Conservation (phyloP, 2,888 invertebrate species). For the Pasiphila rectangulata region DNA sequence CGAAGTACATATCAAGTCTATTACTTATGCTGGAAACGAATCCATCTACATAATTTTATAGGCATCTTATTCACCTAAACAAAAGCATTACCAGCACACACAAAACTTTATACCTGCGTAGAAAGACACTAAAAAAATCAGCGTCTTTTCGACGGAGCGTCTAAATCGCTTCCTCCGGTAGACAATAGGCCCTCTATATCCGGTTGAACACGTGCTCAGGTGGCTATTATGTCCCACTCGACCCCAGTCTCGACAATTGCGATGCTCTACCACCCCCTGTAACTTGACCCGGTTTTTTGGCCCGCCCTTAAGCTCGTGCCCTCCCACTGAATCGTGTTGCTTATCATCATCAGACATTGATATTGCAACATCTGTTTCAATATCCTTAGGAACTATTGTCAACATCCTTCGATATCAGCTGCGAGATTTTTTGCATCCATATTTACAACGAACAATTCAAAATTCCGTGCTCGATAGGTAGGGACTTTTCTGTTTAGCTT, state of each 20-base stretch:
- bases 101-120: constrained; percentile 40
- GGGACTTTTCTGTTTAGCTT: no score
- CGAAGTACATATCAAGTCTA: background rate
- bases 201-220: constrained; percentile 80
- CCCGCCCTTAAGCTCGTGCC: constrained; percentile 70
- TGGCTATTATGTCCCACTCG: constrained; percentile 69
- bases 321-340: constrained; percentile 63
- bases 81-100: constrained; percentile 38
- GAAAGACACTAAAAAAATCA: constrained; percentile 54
- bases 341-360: constrained; percentile 46
- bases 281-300: constrained; percentile 71
- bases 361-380: constrained; percentile 62
- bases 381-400: constrained; percentile 43
- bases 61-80: constrained; percentile 18
- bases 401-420: constrained; percentile 43
- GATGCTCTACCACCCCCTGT: constrained; percentile 62
- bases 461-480: background rate
- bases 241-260: constrained; percentile 54
- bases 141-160: constrained; percentile 63
- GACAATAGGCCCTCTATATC: constrained; percentile 73
- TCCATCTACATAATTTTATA: constrained; percentile 10
- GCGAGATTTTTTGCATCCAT: constrained; percentile 5
- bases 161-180: constrained; percentile 75
- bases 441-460: background rate
- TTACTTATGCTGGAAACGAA: constrained; percentile 9